phyloP scores from a whole-genome alignment of 2,797 vertebrate species.

The Coregonus suidteri region DNA sequence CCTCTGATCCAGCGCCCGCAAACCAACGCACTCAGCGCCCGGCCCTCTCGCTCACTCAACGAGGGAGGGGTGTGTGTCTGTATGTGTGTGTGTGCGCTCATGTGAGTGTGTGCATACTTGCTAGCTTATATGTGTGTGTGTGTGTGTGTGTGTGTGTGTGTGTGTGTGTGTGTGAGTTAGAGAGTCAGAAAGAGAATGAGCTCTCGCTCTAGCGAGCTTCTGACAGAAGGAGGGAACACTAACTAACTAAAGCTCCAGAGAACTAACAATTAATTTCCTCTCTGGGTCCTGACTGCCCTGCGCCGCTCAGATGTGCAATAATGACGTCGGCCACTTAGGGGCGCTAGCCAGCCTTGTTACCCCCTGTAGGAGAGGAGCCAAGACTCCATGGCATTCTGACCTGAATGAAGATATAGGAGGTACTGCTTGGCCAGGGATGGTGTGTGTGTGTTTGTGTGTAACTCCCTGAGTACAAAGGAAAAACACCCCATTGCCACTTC shows the following conservation, averaged over 20 bases:
- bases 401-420: not conserved
- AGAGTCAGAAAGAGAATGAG: not conserved
- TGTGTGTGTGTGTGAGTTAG: not conserved
- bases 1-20: constrained; percentile 40
- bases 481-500: not conserved
- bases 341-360: constrained; percentile 63
- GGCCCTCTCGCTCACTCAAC: not conserved
- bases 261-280: constrained; percentile 50
- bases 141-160: no score
- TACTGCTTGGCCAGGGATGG: not conserved
- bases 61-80: not conserved
- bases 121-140: no score
- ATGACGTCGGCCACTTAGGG: constrained; percentile 77
- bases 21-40: constrained; percentile 12
- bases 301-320: constrained; percentile 67
- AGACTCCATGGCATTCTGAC: constrained; percentile 1
- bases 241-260: constrained; percentile 44
- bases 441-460: not conserved
- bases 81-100: not conserved
- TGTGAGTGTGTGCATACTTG: no score
- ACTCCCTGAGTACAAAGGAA: not conserved
- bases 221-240: not conserved
- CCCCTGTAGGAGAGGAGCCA: not conserved
- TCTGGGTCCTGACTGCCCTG: constrained; percentile 52
- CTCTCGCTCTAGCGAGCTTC: not conserved